phyloP scores from a whole-genome alignment of 1,140 invertebrate species.

The Drosophila subobscura region DNA sequence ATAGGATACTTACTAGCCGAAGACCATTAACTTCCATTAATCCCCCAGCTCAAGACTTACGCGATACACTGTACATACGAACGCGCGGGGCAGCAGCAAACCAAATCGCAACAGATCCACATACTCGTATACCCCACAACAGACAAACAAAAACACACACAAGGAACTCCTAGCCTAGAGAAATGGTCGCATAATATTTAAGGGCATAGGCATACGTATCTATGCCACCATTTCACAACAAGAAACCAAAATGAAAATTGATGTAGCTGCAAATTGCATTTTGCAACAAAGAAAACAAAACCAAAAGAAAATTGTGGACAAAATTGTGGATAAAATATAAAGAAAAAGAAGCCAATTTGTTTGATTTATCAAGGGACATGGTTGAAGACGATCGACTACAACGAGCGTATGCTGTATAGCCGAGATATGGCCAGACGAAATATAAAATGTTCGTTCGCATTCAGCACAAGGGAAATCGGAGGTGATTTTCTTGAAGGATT shows the following conservation, averaged over 20 bases:
- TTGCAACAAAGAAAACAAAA: slow-evolving; percentile 45
- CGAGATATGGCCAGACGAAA: too few species aligned
- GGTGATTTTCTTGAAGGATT: too few species aligned
- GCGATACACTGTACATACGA: slow-evolving; percentile 52
- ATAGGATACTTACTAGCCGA: slow-evolving; percentile 18
- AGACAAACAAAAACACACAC: background rate
- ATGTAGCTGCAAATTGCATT: slow-evolving; percentile 68
- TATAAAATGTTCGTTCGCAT: too few species aligned
- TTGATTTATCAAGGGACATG: background rate
- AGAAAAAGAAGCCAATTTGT: slow-evolving; percentile 38
- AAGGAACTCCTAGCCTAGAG: slow-evolving; percentile 43
- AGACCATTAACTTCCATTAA: slow-evolving; percentile 30
- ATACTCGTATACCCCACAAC: background rate
- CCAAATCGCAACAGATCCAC: slow-evolving; percentile 4
- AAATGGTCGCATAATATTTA: slow-evolving; percentile 58
- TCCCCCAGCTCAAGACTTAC: slow-evolving; percentile 27
- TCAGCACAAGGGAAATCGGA: too few species aligned
- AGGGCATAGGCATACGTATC: slow-evolving; percentile 29
- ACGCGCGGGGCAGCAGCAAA: slow-evolving; percentile 3
- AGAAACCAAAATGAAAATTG: slow-evolving; percentile 38
- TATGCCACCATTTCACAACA: slow-evolving; percentile 63
- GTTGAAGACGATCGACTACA: too few species aligned
- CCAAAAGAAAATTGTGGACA: slow-evolving; percentile 43
- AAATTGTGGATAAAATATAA: slow-evolving; percentile 66
- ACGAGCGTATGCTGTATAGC: too few species aligned